Base-by-base conservation (phyloP, 2,888 invertebrate genomes). In the Argynnis bischoffii region DNA sequence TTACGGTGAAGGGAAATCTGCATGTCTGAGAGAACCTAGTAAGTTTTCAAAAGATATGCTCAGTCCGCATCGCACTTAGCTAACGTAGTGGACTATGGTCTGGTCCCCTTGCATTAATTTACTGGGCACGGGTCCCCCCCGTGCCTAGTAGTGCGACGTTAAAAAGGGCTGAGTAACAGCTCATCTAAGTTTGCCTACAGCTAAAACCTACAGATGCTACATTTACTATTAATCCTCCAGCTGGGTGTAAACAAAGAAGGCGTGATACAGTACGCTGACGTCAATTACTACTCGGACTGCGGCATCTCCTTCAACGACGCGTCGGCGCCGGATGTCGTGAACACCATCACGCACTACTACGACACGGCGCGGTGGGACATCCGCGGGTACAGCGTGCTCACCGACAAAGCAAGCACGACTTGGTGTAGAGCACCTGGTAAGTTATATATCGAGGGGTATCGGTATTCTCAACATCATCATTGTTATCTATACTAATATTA, bases 381-480 rank as follows among this genome's bases (percentile, higher is more conserved):
- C 21, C 82, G 81, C 8, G 92, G 90, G 0, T 90, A 93, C 76
- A 93, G 93, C 18, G 93, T 94, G 0, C 86, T 85, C 15, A 97
- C 96, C 0, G 96, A 97, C 76, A 93, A 93, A 51, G 93, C 95
- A 0, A 86, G 94, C 1, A 95, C 95, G 75, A 95, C 95, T 0
- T 96, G 93, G 84, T 94, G 95, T 72, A 87, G 97, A 79, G 95
- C 95, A 0, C 97, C 97, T 71, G 95, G 97, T 94, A 81, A 82
- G 79, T 48, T 21, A 46, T 50, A 68, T 18, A 6, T 54, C 15
- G 13, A 3, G 26, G 4, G 21, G 8, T 31, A 18, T 13, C 13
- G 16, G 2, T 11, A 51, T 18, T 51, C 18, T 13, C 51, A 51
- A 21, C 3, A 21, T 21, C 21, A 21, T 4, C 21, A 21, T 21